Evolutionary conservation across 2,888 invertebrate genomes (phyloP).

Genomic region (Sarcophaga caerulescens): DNA sequence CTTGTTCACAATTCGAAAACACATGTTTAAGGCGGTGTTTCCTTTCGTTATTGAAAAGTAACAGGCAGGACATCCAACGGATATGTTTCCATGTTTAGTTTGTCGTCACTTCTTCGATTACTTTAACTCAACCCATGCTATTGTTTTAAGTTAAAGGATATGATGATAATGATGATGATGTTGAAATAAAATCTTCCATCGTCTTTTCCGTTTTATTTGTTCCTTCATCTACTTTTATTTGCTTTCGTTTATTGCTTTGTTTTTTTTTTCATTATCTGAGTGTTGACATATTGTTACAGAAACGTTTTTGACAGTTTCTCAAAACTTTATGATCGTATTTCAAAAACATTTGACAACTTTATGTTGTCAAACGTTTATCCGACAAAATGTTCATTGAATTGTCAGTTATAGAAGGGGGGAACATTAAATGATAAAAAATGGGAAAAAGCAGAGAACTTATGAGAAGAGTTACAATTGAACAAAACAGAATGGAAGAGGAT

Average conservation of each 20-base stretch:
- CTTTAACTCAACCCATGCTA: not conserved
- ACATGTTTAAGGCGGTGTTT: conserved; percentile 24
- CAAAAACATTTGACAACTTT: conserved; percentile 51
- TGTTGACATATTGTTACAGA: conserved; percentile 45
- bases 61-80: conserved; percentile 7
- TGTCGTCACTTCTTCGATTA: not conserved
- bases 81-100: conserved; percentile 20
- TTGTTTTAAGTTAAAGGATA: conserved; percentile 7
- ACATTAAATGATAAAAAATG: too few species aligned
- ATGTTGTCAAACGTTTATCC: conserved; percentile 29
- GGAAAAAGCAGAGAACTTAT: too few species aligned
- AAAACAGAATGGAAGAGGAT: too few species aligned
- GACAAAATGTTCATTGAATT: not conserved
- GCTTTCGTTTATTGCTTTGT: not conserved
- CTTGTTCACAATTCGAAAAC: conserved; percentile 20
- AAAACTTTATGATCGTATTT: conserved; percentile 51
- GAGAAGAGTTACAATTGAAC: too few species aligned
- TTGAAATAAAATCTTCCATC: conserved; percentile 10
- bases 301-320: conserved; percentile 46
- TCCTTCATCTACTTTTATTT: not conserved
- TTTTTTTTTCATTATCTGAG: not conserved
- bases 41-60: conserved; percentile 21
- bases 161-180: not conserved
- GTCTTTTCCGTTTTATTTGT: not conserved
- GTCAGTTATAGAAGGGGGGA: too few species aligned